Evolutionary conservation across 1,140 invertebrate species (phyloP).

Genomic region (Triops longicaudatus): DNA sequence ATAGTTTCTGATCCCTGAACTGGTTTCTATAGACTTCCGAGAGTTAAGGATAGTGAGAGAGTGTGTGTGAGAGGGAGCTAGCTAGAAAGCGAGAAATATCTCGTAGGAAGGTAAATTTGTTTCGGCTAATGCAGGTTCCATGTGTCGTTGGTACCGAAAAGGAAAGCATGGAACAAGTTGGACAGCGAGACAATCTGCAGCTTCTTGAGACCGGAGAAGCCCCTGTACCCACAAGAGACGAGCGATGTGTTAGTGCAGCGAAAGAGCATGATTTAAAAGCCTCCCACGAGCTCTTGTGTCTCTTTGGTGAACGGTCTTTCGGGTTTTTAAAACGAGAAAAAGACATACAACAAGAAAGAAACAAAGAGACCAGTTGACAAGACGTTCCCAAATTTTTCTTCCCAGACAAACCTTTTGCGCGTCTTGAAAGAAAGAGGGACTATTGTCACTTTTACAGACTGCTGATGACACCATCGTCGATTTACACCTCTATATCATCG

Average conservation of each 20-base stretch:
- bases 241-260: neutral
- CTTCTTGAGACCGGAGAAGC: neutral
- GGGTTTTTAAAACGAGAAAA: neutral
- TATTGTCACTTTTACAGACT: neutral
- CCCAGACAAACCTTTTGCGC: no score
- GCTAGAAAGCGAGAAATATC: neutral
- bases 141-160: conserved; percentile 1
- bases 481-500: neutral
- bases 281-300: neutral
- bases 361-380: neutral
- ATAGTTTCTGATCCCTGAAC: no score
- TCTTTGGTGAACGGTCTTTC: neutral
- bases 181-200: neutral
- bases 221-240: neutral
- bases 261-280: neutral
- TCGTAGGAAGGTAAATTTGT: neutral
- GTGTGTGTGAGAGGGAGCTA: no score
- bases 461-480: neutral
- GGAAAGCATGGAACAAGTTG: neutral
- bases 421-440: neutral
- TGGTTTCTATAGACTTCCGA: no score
- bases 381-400: neutral
- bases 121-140: neutral
- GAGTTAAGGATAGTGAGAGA: no score
- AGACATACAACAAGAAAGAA: neutral